These are phyloP conservation scores for Dolichotis patagonum DNA, from an alignment of 2,113 vertebrate species.

Conservation along the genomic window DNA sequence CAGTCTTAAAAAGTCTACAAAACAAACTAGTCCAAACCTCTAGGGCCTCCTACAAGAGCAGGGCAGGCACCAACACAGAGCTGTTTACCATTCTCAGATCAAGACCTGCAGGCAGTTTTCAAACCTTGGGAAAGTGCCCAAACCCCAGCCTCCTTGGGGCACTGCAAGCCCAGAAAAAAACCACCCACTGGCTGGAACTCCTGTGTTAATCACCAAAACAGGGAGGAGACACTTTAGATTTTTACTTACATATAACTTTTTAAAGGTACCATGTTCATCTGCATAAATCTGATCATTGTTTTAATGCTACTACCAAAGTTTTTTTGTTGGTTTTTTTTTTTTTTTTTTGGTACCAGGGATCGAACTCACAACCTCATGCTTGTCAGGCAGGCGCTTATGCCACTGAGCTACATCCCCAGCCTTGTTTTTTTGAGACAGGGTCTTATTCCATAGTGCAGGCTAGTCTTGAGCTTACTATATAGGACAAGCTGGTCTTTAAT, in stretches of 20 bases:
- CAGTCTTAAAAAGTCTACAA: not conserved
- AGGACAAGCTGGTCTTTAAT: not conserved
- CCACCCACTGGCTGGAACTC: not conserved
- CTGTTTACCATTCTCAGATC: not conserved
- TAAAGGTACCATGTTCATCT: not conserved
- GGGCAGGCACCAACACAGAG: conserved; percentile 16
- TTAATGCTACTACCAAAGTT: not conserved
- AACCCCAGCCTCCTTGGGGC: not conserved
- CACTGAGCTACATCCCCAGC: too few relatives aligned
- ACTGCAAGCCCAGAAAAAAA: not conserved
- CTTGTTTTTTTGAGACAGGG: not conserved
- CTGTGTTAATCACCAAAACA: not conserved
- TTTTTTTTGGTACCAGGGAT: not conserved
- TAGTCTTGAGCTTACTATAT: not conserved
- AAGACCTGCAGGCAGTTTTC: conserved; percentile 14
- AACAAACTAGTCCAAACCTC: conserved; percentile 57
- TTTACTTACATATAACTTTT: not conserved
- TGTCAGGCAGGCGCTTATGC: too few relatives aligned
- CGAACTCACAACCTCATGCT: too few relatives aligned
- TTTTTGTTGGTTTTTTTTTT: not conserved
- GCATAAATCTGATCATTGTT: not conserved
- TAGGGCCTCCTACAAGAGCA: not conserved
- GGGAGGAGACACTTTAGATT: not conserved
- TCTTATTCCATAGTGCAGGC: not conserved
- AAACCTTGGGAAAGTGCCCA: conserved; percentile 51